phyloP scores from a whole-genome alignment of 2,888 invertebrate species.

The Nemoura dubitans region DNA sequence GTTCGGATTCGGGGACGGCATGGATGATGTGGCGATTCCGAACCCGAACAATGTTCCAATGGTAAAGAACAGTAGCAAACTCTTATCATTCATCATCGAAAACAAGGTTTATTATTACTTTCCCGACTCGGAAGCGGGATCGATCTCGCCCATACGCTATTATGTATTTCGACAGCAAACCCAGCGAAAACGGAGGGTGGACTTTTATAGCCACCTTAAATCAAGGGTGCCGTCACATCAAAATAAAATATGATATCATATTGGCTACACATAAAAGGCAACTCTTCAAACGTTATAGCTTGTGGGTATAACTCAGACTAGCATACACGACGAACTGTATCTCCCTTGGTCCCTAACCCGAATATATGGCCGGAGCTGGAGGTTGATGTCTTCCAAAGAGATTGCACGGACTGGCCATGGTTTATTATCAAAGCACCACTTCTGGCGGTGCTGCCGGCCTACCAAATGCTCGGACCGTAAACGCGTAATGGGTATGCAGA shows the following conservation, averaged over 20 bases:
- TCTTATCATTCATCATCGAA: conserved; percentile 31
- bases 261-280: conserved; percentile 60
- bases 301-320: conserved; percentile 54
- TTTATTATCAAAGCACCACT: conserved; percentile 41
- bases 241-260: conserved; percentile 60
- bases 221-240: conserved; percentile 59
- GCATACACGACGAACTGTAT: conserved; percentile 60
- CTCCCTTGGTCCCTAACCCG: conserved; percentile 29
- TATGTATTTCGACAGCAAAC: conserved; percentile 49
- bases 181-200: conserved; percentile 42
- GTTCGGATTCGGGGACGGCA: background rate
- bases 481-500: conserved; percentile 37
- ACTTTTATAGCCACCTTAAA: conserved; percentile 59
- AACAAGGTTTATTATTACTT: conserved; percentile 36
- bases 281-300: conserved; percentile 59
- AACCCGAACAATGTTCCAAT: background rate
- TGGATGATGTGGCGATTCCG: background rate
- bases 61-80: conserved; percentile 28
- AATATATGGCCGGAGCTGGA: conserved; percentile 26
- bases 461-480: conserved; percentile 40
- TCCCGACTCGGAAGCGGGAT: conserved; percentile 28
- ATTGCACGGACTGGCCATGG: conserved; percentile 42
- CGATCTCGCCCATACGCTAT: conserved; percentile 42
- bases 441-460: background rate
- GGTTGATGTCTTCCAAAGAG: conserved; percentile 44